These are phyloP conservation scores for Epiblema foenella DNA, from an alignment of 2,888 invertebrate genomes.

Conservation along the genomic window DNA sequence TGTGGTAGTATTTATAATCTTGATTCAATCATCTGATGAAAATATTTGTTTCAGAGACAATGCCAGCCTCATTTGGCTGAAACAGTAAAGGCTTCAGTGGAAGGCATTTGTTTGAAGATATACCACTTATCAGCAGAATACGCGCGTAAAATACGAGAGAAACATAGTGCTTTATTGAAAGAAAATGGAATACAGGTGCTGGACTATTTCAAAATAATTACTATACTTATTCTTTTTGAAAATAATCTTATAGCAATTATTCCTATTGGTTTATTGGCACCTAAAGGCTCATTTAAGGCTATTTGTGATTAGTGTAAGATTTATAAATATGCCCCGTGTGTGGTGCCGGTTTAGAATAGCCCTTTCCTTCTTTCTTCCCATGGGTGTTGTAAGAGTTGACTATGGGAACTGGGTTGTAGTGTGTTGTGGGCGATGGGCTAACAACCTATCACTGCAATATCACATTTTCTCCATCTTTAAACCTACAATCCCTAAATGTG, in stretches of 20 bases:
- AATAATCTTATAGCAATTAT: background rate
- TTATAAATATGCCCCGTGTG: too few species aligned
- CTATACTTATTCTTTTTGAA: background rate
- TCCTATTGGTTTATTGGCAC: background rate
- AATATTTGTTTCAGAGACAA: slow-evolving; percentile 86
- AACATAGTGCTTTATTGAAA: slow-evolving; percentile 93
- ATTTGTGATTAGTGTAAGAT: background rate
- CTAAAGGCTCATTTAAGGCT: background rate
- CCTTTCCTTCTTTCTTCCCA: too few species aligned
- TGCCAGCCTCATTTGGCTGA: slow-evolving; percentile 98
- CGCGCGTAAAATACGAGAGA: slow-evolving; percentile 95
- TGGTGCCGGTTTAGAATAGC: too few species aligned
- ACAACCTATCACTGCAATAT: too few species aligned
- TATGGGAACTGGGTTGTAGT: too few species aligned
- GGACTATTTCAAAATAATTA: slow-evolving; percentile 7
- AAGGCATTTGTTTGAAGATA: slow-evolving; percentile 97
- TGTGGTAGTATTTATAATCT: slow-evolving; percentile 17
- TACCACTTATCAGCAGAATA: slow-evolving; percentile 96
- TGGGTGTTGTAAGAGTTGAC: too few species aligned
- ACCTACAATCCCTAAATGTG: too few species aligned
- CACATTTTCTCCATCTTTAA: too few species aligned
- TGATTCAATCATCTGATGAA: background rate
- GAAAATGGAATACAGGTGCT: slow-evolving; percentile 90
- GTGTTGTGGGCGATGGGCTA: too few species aligned
- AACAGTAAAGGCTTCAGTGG: slow-evolving; percentile 97